Evolutionary conservation across 2,888 invertebrate species (phyloP).

Genomic region (Amphipyra tragopoginis): DNA sequence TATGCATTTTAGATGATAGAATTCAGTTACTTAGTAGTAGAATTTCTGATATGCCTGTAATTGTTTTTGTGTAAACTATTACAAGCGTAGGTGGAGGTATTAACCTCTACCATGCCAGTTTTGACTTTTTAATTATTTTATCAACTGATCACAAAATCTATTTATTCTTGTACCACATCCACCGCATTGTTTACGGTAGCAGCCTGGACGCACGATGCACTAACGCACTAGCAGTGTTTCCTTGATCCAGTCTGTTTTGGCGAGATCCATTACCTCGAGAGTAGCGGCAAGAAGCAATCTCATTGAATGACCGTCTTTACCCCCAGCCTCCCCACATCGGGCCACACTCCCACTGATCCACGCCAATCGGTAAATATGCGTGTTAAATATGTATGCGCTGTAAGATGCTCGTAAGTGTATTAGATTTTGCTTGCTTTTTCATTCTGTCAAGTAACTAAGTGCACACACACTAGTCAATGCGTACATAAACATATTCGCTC

Average conservation of each 20-base stretch:
- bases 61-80: too few species aligned
- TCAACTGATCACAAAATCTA: neutral
- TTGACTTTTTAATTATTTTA: too few species aligned
- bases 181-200: constrained; percentile 27
- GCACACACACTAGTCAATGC: constrained; percentile 68
- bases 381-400: constrained; percentile 89
- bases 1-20: constrained; percentile 1
- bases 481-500: constrained; percentile 70
- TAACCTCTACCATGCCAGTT: too few species aligned
- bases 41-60: too few species aligned
- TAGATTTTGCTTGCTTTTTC: constrained; percentile 89
- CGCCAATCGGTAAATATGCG: constrained; percentile 90
- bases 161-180: constrained; percentile 34
- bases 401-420: constrained; percentile 89
- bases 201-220: constrained; percentile 67
- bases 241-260: constrained; percentile 89
- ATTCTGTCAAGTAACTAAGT: constrained; percentile 82
- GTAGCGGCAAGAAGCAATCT: constrained; percentile 90
- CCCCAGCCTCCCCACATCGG: constrained; percentile 67
- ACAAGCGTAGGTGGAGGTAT: too few species aligned
- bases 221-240: constrained; percentile 82
- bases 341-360: constrained; percentile 80
- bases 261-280: constrained; percentile 89
- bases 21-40: neutral
- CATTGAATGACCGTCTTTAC: constrained; percentile 89